Conservation (phyloP, 2,113 vertebrate species). For the Microcebus griseorufus region DNA sequence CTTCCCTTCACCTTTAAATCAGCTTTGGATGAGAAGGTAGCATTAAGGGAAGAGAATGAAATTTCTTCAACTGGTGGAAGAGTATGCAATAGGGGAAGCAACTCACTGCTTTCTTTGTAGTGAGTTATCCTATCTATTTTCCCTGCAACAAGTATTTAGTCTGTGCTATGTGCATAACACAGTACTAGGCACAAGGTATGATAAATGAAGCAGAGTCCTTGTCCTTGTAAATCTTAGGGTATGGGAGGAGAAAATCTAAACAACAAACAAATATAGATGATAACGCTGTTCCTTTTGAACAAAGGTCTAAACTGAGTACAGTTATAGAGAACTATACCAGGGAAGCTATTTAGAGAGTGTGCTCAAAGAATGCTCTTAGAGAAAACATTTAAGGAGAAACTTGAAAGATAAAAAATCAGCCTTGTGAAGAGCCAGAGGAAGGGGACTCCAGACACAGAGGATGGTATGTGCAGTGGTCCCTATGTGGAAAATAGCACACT, state of each 20-base stretch:
- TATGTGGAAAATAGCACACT: background rate
- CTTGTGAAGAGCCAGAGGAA: background rate
- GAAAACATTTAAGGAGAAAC: background rate
- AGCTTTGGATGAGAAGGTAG: background rate
- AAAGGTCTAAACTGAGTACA: background rate
- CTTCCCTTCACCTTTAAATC: background rate
- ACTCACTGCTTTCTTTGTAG: background rate
- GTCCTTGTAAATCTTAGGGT: background rate
- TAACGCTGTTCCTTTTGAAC: background rate
- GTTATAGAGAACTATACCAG: background rate
- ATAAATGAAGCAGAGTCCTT: background rate
- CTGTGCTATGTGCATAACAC: background rate
- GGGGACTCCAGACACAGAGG: background rate
- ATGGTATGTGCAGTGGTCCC: accelerated
- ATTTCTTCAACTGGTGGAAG: background rate
- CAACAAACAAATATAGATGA: background rate
- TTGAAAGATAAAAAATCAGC: background rate
- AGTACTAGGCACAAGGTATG: background rate
- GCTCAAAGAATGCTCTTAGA: background rate
- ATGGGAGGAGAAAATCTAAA: background rate
- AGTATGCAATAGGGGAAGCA: background rate
- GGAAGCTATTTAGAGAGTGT: background rate
- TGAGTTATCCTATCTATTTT: background rate
- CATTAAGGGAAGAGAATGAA: background rate
- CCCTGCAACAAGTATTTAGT: background rate